These are phyloP conservation scores for Pollimyrus isidori DNA, from an alignment of 2,113 vertebrate genomes.

Conservation along the genomic window DNA sequence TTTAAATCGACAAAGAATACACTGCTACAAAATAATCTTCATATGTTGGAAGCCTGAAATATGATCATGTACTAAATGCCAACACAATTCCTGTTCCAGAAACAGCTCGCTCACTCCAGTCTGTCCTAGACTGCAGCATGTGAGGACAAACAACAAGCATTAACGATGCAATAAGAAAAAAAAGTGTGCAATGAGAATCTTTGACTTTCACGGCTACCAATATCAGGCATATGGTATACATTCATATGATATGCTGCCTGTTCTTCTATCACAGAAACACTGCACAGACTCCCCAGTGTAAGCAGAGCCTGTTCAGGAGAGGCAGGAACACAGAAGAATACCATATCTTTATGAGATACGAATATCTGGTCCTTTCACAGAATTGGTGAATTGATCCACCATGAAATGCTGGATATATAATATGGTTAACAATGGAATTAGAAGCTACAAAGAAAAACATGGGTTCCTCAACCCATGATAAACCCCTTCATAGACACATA, in stretches of 20 bases:
- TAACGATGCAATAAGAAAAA: background rate
- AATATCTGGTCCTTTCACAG: background rate
- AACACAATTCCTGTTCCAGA: background rate
- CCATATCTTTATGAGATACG: background rate
- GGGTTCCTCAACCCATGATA: background rate
- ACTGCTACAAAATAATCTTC: conserved; percentile 2
- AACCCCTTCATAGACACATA: background rate
- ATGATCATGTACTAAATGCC: conserved; percentile 3
- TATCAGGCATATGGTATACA: background rate
- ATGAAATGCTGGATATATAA: background rate
- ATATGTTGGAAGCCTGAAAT: conserved; percentile 3
- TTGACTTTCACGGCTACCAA: background rate
- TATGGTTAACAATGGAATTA: background rate
- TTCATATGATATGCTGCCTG: background rate
- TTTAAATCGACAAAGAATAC: background rate
- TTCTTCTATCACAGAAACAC: background rate
- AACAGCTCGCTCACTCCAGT: background rate
- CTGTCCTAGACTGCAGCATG: background rate
- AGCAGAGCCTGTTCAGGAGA: background rate
- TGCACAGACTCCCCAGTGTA: background rate
- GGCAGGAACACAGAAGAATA: background rate
- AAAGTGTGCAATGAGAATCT: background rate
- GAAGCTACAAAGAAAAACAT: background rate
- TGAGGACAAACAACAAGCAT: background rate
- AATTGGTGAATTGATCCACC: background rate